Conservation (phyloP, 2,113 vertebrate genomes). For the Channa argus region DNA sequence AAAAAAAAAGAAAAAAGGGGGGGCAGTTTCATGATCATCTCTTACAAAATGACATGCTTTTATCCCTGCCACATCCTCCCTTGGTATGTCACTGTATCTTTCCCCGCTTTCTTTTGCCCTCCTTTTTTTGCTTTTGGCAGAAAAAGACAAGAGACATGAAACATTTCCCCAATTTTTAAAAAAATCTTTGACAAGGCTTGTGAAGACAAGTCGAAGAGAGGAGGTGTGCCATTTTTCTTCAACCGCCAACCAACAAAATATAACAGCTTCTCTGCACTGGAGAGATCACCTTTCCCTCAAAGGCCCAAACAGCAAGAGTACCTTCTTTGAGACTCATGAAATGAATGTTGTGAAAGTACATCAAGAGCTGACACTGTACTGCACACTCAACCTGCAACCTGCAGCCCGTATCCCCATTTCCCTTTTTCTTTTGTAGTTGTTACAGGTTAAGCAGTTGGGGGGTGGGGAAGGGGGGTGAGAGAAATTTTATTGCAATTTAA, state of each 20-base stretch:
- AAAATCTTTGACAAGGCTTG: conserved; percentile 71
- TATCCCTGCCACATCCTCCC: conserved; percentile 72
- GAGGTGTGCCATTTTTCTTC: conserved; percentile 66
- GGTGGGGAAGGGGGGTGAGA: not conserved
- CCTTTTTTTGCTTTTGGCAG: conserved; percentile 70
- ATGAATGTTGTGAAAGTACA: conserved; percentile 63
- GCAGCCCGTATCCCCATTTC: conserved; percentile 35
- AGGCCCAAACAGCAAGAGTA: conserved; percentile 55
- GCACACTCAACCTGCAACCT: conserved; percentile 30
- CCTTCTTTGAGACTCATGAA: conserved; percentile 56
- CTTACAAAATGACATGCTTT: conserved; percentile 77
- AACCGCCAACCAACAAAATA: conserved; percentile 69
- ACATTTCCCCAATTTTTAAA: conserved; percentile 44
- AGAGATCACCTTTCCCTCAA: conserved; percentile 73
- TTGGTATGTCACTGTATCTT: conserved; percentile 73
- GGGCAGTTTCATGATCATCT: conserved; percentile 75
- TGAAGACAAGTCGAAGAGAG: conserved; percentile 63
- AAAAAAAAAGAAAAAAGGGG: not conserved
- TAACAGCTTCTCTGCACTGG: conserved; percentile 62
- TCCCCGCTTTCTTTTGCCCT: conserved; percentile 66
- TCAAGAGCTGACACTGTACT: conserved; percentile 43
- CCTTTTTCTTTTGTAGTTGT: conserved; percentile 22
- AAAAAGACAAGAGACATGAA: conserved; percentile 77
- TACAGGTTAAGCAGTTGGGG: conserved; percentile 25
- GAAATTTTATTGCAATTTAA: conserved; percentile 37